Conservation (phyloP, 2,888 invertebrate species). For the Willowsia nigromaculata region DNA sequence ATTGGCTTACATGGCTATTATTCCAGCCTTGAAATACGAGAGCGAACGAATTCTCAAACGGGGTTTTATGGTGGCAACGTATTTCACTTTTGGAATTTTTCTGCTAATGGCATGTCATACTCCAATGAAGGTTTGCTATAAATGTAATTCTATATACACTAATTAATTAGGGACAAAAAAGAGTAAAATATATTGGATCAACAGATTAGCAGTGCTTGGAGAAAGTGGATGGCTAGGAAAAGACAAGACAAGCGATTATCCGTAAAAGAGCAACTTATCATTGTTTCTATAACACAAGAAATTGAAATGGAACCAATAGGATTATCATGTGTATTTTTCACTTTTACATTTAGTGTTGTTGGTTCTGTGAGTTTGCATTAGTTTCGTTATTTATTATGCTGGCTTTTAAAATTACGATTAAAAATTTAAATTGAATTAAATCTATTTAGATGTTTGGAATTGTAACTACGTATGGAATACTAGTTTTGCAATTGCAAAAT, state of each 20-base stretch:
- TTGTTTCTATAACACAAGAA: neutral
- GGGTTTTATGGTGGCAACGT: neutral
- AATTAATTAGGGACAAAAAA: no score
- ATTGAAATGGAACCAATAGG: neutral
- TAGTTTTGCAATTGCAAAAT: neutral
- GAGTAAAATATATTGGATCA: neutral
- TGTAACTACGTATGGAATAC: neutral
- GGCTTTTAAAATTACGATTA: no score
- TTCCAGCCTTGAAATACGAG: neutral
- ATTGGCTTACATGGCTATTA: neutral
- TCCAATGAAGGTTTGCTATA: neutral
- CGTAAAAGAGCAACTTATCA: neutral
- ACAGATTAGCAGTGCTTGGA: neutral
- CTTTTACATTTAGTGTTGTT: neutral
- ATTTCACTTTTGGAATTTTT: neutral
- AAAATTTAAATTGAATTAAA: no score
- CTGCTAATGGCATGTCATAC: neutral
- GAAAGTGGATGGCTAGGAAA: neutral
- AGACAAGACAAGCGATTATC: neutral
- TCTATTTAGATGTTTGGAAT: neutral
- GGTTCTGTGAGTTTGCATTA: no score
- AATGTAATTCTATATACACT: no score
- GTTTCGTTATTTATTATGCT: no score
- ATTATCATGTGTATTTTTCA: neutral
- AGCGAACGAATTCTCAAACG: neutral